Conservation (phyloP, 2,113 vertebrate genomes). For the Globicephala melas region DNA sequence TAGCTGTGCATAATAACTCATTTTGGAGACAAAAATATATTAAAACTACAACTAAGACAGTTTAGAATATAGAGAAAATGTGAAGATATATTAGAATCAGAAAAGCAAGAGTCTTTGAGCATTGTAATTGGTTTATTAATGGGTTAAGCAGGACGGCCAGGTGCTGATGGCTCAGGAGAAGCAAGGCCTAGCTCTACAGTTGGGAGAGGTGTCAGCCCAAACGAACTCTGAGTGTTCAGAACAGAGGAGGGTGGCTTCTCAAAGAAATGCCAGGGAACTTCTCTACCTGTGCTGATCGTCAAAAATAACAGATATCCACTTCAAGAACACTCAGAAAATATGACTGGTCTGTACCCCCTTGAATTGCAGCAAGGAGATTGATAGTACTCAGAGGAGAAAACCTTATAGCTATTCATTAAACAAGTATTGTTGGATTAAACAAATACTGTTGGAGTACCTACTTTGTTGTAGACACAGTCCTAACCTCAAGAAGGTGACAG, state of each 20-base stretch:
- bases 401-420: neutral
- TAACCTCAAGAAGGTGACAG: neutral
- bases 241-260: neutral
- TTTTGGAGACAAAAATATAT: neutral
- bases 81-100: neutral
- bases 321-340: neutral
- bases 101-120: neutral
- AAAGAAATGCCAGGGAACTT: neutral
- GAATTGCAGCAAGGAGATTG: neutral
- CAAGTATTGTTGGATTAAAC: neutral
- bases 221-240: neutral
- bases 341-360: too few species aligned
- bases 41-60: neutral
- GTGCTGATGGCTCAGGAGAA: neutral
- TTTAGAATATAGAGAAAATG: neutral
- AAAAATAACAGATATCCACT: neutral
- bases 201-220: neutral
- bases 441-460: neutral
- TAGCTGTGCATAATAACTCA: neutral
- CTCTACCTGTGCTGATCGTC: neutral
- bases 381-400: neutral
- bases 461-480: neutral
- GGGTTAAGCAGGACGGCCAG: neutral
- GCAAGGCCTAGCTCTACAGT: neutral
- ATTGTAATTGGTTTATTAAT: neutral